Evolutionary conservation across 2,113 vertebrate species (phyloP).

Genomic region (Hydrolagus affinis): DNA sequence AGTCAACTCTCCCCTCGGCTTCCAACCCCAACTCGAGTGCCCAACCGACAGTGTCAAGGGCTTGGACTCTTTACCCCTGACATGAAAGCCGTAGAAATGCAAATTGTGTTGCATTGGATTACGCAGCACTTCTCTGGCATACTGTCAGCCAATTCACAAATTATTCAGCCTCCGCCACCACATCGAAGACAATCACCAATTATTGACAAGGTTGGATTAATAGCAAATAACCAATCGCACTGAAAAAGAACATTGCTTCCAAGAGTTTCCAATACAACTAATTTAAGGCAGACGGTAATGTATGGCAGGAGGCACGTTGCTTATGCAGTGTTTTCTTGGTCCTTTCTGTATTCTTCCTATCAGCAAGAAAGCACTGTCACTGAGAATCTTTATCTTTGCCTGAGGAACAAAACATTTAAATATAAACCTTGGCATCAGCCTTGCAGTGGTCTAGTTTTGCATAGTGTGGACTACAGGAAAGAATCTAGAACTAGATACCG

Average conservation of each 20-base stretch:
- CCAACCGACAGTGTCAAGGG: not conserved
- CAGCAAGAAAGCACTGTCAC: slow-evolving; percentile 3
- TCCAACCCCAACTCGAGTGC: no score
- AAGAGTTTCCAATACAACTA: not conserved
- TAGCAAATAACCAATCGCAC: not conserved
- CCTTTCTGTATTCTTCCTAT: not conserved
- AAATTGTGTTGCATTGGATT: not conserved
- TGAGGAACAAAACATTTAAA: not conserved
- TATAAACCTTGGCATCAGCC: not conserved
- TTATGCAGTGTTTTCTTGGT: not conserved
- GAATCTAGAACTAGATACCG: no score
- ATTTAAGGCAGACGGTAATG: not conserved
- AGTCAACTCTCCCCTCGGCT: no score
- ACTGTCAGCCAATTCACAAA: not conserved
- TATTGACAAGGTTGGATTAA: not conserved
- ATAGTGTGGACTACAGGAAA: no score
- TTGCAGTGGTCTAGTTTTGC: not conserved
- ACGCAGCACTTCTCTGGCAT: not conserved
- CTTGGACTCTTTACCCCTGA: not conserved
- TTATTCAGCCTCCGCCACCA: not conserved
- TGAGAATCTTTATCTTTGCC: not conserved
- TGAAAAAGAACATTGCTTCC: not conserved
- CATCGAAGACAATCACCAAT: not conserved
- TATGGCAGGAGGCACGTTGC: not conserved
- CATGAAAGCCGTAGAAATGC: no score